Conservation (phyloP, 2,888 invertebrate genomes). For the Arge pagana region DNA sequence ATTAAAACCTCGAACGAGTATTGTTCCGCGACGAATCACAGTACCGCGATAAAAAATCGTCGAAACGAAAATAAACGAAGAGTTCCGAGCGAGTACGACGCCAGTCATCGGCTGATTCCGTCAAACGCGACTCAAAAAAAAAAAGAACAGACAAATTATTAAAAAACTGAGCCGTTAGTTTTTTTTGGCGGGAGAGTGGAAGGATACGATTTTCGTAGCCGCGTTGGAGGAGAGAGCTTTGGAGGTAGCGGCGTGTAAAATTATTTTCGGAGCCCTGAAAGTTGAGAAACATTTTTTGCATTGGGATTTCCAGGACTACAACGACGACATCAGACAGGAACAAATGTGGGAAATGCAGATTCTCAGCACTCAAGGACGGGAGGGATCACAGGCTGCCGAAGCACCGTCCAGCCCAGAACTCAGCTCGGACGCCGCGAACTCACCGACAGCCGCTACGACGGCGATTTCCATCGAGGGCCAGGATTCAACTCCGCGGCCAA, state of each 20-base stretch:
- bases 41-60: too few species aligned
- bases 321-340: slow-evolving; percentile 88
- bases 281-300: too few species aligned
- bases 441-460: slow-evolving; percentile 46
- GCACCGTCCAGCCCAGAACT: slow-evolving; percentile 48
- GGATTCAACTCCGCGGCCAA: slow-evolving; percentile 38
- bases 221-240: too few species aligned
- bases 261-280: too few species aligned
- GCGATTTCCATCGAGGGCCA: slow-evolving; percentile 45
- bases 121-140: too few species aligned
- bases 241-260: too few species aligned
- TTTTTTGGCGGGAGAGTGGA: not conserved
- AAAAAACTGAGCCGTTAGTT: not conserved
- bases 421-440: slow-evolving; percentile 45
- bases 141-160: too few species aligned
- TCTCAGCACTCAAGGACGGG: slow-evolving; percentile 64
- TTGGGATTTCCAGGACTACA: slow-evolving; percentile 82
- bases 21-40: too few species aligned
- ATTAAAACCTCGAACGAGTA: too few species aligned
- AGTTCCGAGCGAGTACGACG: too few species aligned
- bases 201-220: not conserved
- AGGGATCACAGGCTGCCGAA: slow-evolving; percentile 40
- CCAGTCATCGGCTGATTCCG: too few species aligned
- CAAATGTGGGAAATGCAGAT: slow-evolving; percentile 93
- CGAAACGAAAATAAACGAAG: too few species aligned